Base-by-base conservation (phyloP, 1,140 invertebrate species). In the Eriosoma lanigerum region DNA sequence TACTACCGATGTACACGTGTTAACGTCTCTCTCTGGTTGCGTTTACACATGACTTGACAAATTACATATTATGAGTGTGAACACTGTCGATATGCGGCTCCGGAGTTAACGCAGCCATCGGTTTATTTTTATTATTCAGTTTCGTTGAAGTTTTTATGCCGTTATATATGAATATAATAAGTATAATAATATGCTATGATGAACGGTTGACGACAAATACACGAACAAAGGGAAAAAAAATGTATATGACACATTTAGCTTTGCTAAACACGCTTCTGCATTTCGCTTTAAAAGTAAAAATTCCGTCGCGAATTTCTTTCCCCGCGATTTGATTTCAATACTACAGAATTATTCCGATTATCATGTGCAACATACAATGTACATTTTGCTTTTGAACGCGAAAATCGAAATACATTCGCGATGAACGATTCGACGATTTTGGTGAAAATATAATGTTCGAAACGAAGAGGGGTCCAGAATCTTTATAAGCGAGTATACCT, bases 31-130 rank as follows among this genome's bases (percentile, higher is more conserved):
- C 75, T 62, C 56, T 56, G 29, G 56, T 76, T 78, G 60, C 75
- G 38, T 78, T 78, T 78, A 78, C 75, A 78, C 54, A 21, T 78
- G 75, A 78, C 54, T 78, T 78, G 75, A 78, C 75, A 78, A 78
- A 78, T 78, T 78, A 60, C 73, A 44, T 72, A 8, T 38, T 38
- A 38, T 38, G 68, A 29, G 46, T 21, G 32, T 8, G 54, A n/a
- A 6, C 12, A 48, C 46, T 54, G 29, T 19, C 29, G 29, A 38
- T 58, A 56, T 12, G 26, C n/a, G 9, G 54, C 19, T 60, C 44
- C 73, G 19, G n/a, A 66, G 32, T 64, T 44, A 21, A 44, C 64
- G 38, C 64, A 44, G 64, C 64, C 64, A 32, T 66, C 32, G 32
- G 3, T 38, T 38, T 38, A 4, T 38, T 38, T 3, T 38, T 8